Base-by-base conservation (phyloP, 37 sponge, comb jelly and placozoan species). In the Crambe crambe region DNA sequence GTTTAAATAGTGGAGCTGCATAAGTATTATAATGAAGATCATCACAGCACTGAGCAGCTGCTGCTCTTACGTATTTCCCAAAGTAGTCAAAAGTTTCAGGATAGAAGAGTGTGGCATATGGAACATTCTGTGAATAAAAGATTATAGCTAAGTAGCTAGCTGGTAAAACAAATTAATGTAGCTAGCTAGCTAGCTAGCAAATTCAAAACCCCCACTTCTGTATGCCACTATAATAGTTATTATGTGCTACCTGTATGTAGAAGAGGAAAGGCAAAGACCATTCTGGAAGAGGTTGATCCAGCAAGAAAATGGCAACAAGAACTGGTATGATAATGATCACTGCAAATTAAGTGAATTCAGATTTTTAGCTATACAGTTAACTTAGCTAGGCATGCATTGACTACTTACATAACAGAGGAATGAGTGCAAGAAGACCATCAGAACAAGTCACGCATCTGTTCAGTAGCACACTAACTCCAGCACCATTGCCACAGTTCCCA, bases 401-500 rank as follows among this genome's bases (percentile, higher is more conserved):
- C 3, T 26, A 25, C 78, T 73, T 68, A 84, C 90, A 37, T 31
- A 84, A 27, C 21, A 60, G 23, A 60, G 41, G 58, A 56, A 90
- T 84, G 10, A 85, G 80, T 62, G 67, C 22, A 2, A 81, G 71
- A 10, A 51, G 69, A 12, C 77, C 91, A 63, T 81, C 57, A 64
- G 74, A 57, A 31, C 91, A 90, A 27, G 79, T 58, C 42, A 61
- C 79, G 73, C 91, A 90, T 62, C 71, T 73, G 26, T 75, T 75
- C 20, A 85, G 77, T 20, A 90, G 60, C 8, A 68, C 82, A 85
- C 86, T 90, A 51, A 85, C 82, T 68, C 91, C 83, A 32, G n/a
- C 32, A 25, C 69, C 78, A 25, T 85, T 72, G 9, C 43, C 71
- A 40, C 91, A 90, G 18, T 57, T 72, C 1, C 91, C 91, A 90